Base-by-base conservation (phyloP, 2,797 vertebrate genomes). In the Chaunax sp. region DNA sequence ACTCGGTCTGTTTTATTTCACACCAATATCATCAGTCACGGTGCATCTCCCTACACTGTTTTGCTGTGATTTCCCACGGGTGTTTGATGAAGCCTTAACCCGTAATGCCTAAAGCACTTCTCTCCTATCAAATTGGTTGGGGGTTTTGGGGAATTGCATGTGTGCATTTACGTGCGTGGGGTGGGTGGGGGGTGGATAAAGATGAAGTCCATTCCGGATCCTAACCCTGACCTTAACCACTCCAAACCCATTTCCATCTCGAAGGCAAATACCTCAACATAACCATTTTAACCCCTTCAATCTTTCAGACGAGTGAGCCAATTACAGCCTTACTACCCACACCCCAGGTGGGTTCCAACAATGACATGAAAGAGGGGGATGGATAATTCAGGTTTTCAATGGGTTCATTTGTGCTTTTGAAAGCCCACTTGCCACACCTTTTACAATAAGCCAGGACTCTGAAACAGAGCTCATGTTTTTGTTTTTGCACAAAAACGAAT, bases 41-140 rank as follows among this genome's bases (percentile, higher is more conserved):
- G 81, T 82, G 87, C 83, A 88, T 88, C 87, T 89, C 89, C 66
- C 81, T 84, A 81, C 75, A 78, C 89, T 90, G 82, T 90, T 89
- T 86, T 77, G 78, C 75, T 63, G 72, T 91, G 82, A 92, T 92
- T 92, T 92, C 90, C 90, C 90, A 70, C 26, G 87, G 72, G 90
- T 72, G 64, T 81, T 72, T 76, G 81, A 87, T 74, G 86, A 88
- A 85, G 89, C 85, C 86, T 83, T 87, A 90, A 86, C 87, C 89
- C 67, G 58, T 85, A 81, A 84, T 75, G 88, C 88, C 85, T 71
- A 60, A 77, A 87, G 89, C 90, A 53, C 77, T 82, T 83, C 77
- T 77, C 70, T 75, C 44, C 81, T 57, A 83, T 85, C 80, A 87
- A 78, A 90, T 87, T 89, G 86, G 82, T 75, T 64, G 64, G 50